Conservation (phyloP, 1,140 invertebrate species). For the Megalonaias nervosa region DNA sequence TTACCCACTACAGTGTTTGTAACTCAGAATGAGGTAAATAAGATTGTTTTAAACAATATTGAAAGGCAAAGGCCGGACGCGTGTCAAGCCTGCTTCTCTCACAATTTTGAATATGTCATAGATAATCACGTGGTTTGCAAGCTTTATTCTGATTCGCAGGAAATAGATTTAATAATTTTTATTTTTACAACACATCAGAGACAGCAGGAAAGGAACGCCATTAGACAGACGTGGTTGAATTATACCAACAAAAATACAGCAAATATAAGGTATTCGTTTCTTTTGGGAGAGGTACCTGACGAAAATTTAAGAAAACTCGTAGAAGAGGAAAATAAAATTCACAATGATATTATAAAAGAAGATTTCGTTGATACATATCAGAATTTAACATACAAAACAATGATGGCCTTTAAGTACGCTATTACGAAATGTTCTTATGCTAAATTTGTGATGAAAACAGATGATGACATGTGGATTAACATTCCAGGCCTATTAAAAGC, state of each 20-base stretch:
- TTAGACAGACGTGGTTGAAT: background rate
- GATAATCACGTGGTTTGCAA: too few species aligned
- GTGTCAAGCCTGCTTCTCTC: too few species aligned
- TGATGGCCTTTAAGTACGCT: slow-evolving; percentile 86
- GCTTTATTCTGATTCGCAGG: too few species aligned
- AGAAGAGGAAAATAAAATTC: slow-evolving; percentile 75
- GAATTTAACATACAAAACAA: slow-evolving; percentile 90
- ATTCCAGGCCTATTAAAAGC: slow-evolving; percentile 25
- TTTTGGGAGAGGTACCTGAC: background rate
- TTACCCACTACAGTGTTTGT: too few species aligned
- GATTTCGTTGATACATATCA: slow-evolving; percentile 84
- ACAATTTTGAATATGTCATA: too few species aligned
- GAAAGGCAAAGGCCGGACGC: too few species aligned
- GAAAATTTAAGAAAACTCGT: background rate
- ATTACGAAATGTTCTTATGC: slow-evolving; percentile 74
- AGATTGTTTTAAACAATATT: too few species aligned
- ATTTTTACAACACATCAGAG: background rate
- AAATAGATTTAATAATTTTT: background rate
- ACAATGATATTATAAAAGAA: slow-evolving; percentile 83
- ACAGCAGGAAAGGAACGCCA: background rate
- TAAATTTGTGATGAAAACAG: slow-evolving; percentile 67
- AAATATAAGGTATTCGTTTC: background rate
- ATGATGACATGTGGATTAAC: slow-evolving; percentile 74
- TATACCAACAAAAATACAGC: background rate
- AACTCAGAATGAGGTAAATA: too few species aligned